Evolutionary conservation across 2,888 invertebrate species (phyloP), one percentile per base, ranked within the genome.

Genomic region (Falcaria lacertinaria): DNA sequence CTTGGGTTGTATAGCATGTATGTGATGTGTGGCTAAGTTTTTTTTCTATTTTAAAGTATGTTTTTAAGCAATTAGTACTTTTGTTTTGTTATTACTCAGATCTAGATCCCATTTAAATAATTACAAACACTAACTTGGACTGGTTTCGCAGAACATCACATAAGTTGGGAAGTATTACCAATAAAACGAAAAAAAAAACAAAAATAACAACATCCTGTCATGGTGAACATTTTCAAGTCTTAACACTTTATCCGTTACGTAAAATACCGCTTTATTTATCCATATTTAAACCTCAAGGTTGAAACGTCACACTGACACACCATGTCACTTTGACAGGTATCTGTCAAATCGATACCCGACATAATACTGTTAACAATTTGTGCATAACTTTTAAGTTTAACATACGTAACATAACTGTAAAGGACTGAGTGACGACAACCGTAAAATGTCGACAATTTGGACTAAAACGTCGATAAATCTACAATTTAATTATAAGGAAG

Each of bases 391-490:
- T n/a, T n/a, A n/a, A n/a, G 22, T 32, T 34, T 25, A 13, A 19
- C 34, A 39, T 43, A 34, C 34, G 25, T 39, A 38, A 43, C 15
- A 43, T 17, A 17, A 35, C 16, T 11, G 15, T n/a, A 35, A 5
- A 34, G 16, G 16, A 36, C 43, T 33, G 45, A 38, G 40, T 8
- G 43, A 52, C 60, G 58, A 53, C 50, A 53, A 70, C 64, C 56
- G 48, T 60, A 55, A 53, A 62, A 61, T 50, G 50, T 59, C 56
- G 54, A 61, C 61, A 64, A 72, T 62, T 66, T 72, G 57, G 73
- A 74, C 73, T 72, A 70, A 75, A 79, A 79, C 64, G 73, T 75
- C 74, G 77, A 76, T 79, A 78, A 70, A 73, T 74, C 69, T 74
- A 78, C 66, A 73, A 60, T n/a, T n/a, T n/a, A n/a, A n/a, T 65